Evolutionary conservation across 2,113 vertebrate genomes (phyloP).

Genomic region (Plotosus lineatus): DNA sequence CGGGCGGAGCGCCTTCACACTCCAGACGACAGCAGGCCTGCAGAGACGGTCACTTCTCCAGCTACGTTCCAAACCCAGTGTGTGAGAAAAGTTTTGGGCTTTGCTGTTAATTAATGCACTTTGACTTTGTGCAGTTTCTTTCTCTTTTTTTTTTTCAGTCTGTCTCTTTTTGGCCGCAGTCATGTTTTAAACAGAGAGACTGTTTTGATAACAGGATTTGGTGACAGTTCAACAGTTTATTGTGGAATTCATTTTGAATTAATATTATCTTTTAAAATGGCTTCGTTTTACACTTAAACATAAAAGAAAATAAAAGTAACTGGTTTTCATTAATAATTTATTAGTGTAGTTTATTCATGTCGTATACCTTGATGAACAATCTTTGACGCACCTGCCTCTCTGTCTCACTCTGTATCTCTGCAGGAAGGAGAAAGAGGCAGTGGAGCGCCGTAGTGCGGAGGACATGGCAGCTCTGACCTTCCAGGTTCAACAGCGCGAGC

Average conservation of each 20-base stretch:
- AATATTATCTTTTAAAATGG: not conserved
- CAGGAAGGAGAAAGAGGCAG: conserved; percentile 85
- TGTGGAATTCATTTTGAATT: not conserved
- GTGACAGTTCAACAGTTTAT: conserved; percentile 28
- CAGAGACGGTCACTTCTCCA: conserved; percentile 80
- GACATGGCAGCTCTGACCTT: conserved; percentile 80
- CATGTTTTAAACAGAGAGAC: conserved; percentile 34
- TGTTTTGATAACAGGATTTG: conserved; percentile 26
- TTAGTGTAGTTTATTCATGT: not conserved
- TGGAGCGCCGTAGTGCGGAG: conserved; percentile 77
- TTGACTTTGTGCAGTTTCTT: conserved; percentile 75
- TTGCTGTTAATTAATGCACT: conserved; percentile 76
- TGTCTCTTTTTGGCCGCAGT: conserved; percentile 39
- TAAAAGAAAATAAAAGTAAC: not conserved
- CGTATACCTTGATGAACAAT: conserved; percentile 6
- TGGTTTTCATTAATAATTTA: not conserved
- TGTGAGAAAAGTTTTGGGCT: conserved; percentile 60
- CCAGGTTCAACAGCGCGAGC: conserved; percentile 82
- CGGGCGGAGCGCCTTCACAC: conserved; percentile 74
- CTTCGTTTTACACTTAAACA: conserved; percentile 3
- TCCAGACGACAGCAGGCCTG: conserved; percentile 80
- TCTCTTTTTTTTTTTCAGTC: conserved; percentile 57
- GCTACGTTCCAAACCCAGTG: conserved; percentile 61
- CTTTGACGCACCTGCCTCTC: not conserved
- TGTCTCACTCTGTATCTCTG: conserved; percentile 44